Evolutionary conservation across 2,888 invertebrate species (phyloP), one percentile per base, ranked within the genome.

Genomic region (Spisula solida): DNA sequence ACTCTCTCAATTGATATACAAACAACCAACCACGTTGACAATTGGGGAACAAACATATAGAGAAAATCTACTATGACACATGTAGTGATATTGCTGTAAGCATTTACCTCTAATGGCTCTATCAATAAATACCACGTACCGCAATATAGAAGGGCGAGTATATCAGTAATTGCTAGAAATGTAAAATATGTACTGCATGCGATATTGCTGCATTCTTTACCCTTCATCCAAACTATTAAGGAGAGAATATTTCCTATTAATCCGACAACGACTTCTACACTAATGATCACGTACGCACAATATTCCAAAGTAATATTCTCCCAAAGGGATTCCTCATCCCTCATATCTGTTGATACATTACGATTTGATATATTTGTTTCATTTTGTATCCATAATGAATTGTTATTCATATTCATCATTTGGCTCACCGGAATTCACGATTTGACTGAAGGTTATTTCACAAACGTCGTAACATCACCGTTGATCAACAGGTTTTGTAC

Each of bases 1-100:
- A 70, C 6, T 70, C 70, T 70, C 25, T 70, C 70, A 70, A 70
- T 70, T 29, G 70, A 29, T 6, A 70, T 70, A 14, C 70, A 70
- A 6, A 31, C 25, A 14, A 70, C 25, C 31, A 70, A 70, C 70
- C 70, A 70, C 6, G 25, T 29, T 29, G 70, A 70, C 14, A 70
- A 4, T 5, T 25, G n/a, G 10, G 70, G 70, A 5, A 25, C 8
- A 25, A 29, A 70, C 14, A 6, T 4, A 6, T 25, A 25, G 10
- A 29, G 8, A 29, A 70, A 70, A 16, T 29, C 14, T 6, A 25
- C 6, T 5, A 29, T 29, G 6, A 70, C 25, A 25, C 70, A 70
- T 29, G 25, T 4, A 12, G 0, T 29, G 1, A 31, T 29, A 29
- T 29, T 25, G n/a, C 4, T 41, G 41, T 41, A 41, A 41, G 14